These are phyloP conservation scores for Ornithorhynchus anatinus DNA, from an alignment of 2,113 vertebrate genomes.

Conservation along the genomic window DNA sequence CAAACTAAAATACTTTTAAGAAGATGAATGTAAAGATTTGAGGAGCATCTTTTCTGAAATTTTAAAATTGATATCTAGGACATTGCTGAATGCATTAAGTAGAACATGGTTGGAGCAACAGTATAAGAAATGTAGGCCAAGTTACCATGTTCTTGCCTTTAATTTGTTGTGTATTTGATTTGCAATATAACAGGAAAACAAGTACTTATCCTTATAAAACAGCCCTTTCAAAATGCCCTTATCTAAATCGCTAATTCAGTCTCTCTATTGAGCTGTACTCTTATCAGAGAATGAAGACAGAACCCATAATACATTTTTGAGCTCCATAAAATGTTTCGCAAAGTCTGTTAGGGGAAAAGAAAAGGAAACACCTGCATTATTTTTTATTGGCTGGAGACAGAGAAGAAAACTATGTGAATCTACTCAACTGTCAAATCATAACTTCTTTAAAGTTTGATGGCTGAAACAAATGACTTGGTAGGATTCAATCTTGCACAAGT, in stretches of 20 bases:
- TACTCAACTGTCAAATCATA: too few relatives aligned
- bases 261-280: rapidly evolving
- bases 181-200: not conserved
- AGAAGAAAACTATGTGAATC: too few relatives aligned
- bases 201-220: not conserved
- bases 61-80: not conserved
- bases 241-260: not conserved
- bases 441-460: too few relatives aligned
- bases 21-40: too few relatives aligned
- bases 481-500: too few relatives aligned
- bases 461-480: too few relatives aligned
- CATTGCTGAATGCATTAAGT: not conserved
- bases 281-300: not conserved
- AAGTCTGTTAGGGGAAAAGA: rapidly evolving
- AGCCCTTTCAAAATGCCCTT: not conserved
- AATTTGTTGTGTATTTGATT: not conserved
- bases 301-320: not conserved
- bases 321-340: not conserved
- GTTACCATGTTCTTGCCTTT: rapidly evolving
- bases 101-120: not conserved
- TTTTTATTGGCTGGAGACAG: not conserved
- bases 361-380: rapidly evolving
- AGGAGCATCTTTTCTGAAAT: not conserved
- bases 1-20: too few relatives aligned
- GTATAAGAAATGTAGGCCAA: not conserved